A percentile compares a stretch with the other conserved stretches of the same genome.
Evolutionary conservation across 2,888 invertebrate species (phyloP).

Genomic region (Acanthosepion esculentum): DNA sequence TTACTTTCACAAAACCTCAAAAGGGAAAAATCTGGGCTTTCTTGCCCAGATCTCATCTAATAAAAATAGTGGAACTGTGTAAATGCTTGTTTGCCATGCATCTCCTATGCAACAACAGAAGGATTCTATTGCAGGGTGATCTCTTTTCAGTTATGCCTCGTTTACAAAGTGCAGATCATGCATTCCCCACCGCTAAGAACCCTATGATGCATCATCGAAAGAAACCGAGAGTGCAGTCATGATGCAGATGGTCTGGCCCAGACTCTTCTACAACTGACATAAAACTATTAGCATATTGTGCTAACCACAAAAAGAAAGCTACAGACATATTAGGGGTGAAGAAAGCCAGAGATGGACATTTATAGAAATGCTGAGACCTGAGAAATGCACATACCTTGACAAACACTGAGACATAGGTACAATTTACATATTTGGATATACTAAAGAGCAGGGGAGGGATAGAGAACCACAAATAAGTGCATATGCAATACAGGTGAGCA

Average conservation of each 20-base stretch:
- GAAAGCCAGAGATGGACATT: background rate
- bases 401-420: background rate
- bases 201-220: background rate
- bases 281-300: background rate
- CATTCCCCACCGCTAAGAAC: background rate
- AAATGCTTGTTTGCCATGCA: background rate
- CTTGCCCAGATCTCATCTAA: too few relatives aligned
- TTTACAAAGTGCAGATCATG: background rate
- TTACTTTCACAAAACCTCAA: too few relatives aligned
- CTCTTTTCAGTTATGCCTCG: background rate
- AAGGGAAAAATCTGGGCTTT: background rate
- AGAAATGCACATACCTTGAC: background rate
- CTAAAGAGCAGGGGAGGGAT: background rate
- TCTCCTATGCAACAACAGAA: background rate
- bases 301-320: background rate
- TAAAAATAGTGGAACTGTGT: background rate
- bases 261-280: background rate
- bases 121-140: background rate
- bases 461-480: background rate
- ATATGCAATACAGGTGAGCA: background rate
- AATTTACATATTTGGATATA: background rate
- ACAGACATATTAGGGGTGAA: background rate
- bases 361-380: background rate
- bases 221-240: background rate
- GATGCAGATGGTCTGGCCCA: background rate